A percentile compares a stretch with the other conserved stretches of the same genome.
These are phyloP conservation scores for Coboldia fuscipes DNA, from an alignment of 1,140 invertebrate genomes.

Conservation along the genomic window DNA sequence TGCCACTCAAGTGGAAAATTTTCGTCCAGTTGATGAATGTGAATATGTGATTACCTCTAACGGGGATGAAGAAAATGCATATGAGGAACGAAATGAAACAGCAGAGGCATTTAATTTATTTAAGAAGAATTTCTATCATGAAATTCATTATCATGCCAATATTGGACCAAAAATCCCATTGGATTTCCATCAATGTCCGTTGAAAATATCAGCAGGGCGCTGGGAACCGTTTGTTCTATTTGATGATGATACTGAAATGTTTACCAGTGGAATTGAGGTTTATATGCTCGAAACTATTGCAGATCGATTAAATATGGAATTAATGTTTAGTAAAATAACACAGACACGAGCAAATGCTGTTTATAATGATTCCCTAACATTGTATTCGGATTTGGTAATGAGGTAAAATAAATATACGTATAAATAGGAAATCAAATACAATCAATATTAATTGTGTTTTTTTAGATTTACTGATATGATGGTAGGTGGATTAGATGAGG, in stretches of 20 bases:
- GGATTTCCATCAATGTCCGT: neutral
- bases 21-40: constrained; percentile 1
- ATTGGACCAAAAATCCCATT: constrained; percentile 1
- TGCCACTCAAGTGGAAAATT: neutral
- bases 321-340: neutral
- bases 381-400: neutral
- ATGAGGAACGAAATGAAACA: too few species aligned
- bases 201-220: neutral
- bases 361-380: neutral
- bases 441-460: neutral
- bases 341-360: neutral
- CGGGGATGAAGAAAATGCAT: neutral
- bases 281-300: constrained; percentile 1
- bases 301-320: neutral
- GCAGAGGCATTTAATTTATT: too few species aligned
- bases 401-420: neutral
- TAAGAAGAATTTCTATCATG: neutral
- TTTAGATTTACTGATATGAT: constrained; percentile 1
- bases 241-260: neutral
- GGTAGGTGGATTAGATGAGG: constrained; percentile 2
- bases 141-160: neutral
- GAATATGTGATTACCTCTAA: neutral
- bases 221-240: constrained; percentile 2
- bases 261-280: neutral
- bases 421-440: neutral